These are phyloP conservation scores for Sternotherus odoratus DNA, from an alignment of 2,797 vertebrate genomes.

Conservation along the genomic window DNA sequence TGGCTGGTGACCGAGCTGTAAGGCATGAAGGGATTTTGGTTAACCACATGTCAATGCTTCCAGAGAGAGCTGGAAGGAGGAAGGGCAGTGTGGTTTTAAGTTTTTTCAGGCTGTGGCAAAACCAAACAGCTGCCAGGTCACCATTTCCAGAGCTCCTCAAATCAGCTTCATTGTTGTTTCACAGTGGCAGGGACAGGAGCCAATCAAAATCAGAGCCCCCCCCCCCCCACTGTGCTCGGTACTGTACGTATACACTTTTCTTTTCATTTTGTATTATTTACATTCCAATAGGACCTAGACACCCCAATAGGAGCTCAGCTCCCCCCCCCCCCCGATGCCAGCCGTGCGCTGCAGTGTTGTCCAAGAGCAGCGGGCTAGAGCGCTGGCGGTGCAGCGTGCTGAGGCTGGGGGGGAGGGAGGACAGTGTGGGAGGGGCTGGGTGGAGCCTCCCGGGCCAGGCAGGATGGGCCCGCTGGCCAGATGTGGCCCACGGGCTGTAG, in stretches of 20 bases:
- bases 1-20: neutral
- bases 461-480: too few relatives aligned
- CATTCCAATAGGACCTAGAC: neutral
- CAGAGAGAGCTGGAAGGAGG: neutral
- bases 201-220: neutral
- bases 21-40: neutral
- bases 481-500: too few relatives aligned
- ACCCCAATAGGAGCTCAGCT: too few relatives aligned
- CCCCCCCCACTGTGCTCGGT: neutral
- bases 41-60: neutral
- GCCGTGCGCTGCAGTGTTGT: too few relatives aligned
- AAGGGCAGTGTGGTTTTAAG: neutral
- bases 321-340: too few relatives aligned
- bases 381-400: too few relatives aligned
- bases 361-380: too few relatives aligned
- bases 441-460: too few relatives aligned
- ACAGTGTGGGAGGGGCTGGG: too few relatives aligned
- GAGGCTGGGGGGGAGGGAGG: too few relatives aligned
- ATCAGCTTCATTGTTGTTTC: neutral
- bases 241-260: neutral
- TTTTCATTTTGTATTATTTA: neutral
- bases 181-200: neutral
- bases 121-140: neutral
- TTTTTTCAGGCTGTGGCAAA: neutral
- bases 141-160: neutral